Percentiles rank a stretch among this genome's conserved stretches.
Evolutionary conservation across 2,113 vertebrate species (phyloP).

Genomic region (Colinus virginianus): DNA sequence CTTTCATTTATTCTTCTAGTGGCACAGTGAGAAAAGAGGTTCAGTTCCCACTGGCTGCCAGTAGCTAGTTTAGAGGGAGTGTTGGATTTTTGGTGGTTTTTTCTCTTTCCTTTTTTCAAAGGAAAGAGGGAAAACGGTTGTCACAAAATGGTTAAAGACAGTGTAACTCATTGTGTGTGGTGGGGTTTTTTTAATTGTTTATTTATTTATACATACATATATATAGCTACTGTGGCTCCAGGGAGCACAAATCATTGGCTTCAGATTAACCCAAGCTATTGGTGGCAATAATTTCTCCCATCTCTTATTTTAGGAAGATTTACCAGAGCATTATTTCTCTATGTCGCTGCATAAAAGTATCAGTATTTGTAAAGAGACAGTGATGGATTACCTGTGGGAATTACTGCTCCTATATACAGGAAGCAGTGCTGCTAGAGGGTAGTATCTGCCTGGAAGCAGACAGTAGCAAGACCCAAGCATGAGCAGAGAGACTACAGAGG

Average conservation of each 20-base stretch:
- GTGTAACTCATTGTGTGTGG: fast-evolving
- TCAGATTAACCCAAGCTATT: background rate
- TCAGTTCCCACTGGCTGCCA: background rate
- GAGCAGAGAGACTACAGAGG: background rate
- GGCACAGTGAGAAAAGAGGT: background rate
- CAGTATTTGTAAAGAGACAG: background rate
- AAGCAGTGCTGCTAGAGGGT: background rate
- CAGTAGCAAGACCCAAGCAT: background rate
- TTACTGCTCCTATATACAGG: background rate
- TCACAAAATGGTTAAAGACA: background rate
- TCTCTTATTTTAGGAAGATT: background rate
- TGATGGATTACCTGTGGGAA: background rate
- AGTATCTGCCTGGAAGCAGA: background rate
- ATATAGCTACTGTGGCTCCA: background rate
- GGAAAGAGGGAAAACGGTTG: fast-evolving
- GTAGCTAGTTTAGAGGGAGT: background rate
- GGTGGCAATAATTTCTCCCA: background rate
- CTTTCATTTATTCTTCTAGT: fast-evolving
- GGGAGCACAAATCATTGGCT: background rate
- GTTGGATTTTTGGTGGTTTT: too few relatives aligned
- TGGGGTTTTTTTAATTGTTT: too few relatives aligned
- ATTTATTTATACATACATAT: background rate
- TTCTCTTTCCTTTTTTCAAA: background rate
- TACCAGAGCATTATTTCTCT: background rate
- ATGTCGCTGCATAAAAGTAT: background rate